These are phyloP conservation scores for Steatocranus sp. DNA, from an alignment of 2,797 vertebrate genomes.

Conservation along the genomic window DNA sequence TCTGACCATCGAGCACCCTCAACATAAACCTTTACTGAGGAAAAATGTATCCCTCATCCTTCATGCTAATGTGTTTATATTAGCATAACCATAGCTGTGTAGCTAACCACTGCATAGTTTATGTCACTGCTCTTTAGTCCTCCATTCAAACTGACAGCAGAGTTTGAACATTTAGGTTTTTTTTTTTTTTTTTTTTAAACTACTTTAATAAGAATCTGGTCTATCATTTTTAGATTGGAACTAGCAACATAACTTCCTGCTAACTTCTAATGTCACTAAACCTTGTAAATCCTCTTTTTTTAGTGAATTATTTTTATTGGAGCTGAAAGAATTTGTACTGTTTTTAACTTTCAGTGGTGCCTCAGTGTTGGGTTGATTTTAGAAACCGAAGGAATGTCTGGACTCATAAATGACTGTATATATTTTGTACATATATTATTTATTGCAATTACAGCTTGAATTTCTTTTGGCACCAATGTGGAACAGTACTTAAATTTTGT, in stretches of 20 bases:
- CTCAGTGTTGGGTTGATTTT: neutral
- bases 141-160: neutral
- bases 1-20: neutral
- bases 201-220: neutral
- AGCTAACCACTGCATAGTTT: neutral
- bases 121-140: neutral
- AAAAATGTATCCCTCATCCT: neutral
- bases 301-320: neutral
- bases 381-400: neutral
- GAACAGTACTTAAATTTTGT: neutral
- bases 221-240: neutral
- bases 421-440: neutral
- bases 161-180: neutral
- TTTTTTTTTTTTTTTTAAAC: fast-evolving
- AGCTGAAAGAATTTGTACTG: neutral
- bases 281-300: neutral
- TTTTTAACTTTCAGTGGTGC: neutral
- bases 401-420: neutral
- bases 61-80: neutral
- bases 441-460: neutral
- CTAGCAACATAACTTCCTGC: neutral
- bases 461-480: neutral
- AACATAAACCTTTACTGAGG: neutral
- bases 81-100: neutral
- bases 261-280: neutral